Percentiles rank a stretch among this genome's conserved stretches.
phyloP scores from a whole-genome alignment of 2,888 invertebrate species.

The Pyrgus malvae region DNA sequence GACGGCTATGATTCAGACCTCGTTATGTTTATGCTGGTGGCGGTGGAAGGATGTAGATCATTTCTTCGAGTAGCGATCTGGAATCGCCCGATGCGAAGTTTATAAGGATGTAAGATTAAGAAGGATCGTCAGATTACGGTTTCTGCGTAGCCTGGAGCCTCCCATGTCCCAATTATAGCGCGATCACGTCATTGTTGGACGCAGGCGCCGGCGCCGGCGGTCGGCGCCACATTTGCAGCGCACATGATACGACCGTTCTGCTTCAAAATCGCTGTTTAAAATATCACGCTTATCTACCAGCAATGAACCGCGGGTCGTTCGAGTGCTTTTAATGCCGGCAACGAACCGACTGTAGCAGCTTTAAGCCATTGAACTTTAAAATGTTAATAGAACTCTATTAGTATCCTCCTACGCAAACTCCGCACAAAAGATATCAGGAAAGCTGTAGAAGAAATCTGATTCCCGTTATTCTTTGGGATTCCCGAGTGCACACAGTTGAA shows the following conservation, averaged over 20 bases:
- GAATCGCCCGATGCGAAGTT: background rate
- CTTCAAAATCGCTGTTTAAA: conserved; percentile 51
- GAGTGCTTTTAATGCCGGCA: conserved; percentile 51
- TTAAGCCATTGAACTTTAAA: conserved; percentile 22
- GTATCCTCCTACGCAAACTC: conserved; percentile 24
- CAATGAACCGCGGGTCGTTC: conserved; percentile 43
- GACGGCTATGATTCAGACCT: conserved; percentile 61
- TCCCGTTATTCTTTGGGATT: background rate
- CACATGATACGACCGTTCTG: conserved; percentile 66
- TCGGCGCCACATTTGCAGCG: conserved; percentile 67
- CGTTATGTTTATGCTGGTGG: conserved; percentile 38
- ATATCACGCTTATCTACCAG: conserved; percentile 66
- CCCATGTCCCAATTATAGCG: conserved; percentile 42
- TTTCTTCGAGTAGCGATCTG: conserved; percentile 10
- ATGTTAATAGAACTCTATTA: conserved; percentile 28
- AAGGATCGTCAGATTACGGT: conserved; percentile 3
- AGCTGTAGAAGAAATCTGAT: conserved; percentile 2
- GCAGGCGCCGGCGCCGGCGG: conserved; percentile 56
- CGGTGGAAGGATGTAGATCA: conserved; percentile 18
- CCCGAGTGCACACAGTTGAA: background rate
- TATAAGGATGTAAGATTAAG: background rate
- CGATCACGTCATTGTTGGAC: conserved; percentile 61
- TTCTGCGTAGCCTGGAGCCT: conserved; percentile 24
- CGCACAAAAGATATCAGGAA: conserved; percentile 15
- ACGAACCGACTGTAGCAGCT: conserved; percentile 27